These are phyloP conservation scores for Drosophila ficusphila DNA, from an alignment of 1,140 invertebrate species.

Conservation along the genomic window DNA sequence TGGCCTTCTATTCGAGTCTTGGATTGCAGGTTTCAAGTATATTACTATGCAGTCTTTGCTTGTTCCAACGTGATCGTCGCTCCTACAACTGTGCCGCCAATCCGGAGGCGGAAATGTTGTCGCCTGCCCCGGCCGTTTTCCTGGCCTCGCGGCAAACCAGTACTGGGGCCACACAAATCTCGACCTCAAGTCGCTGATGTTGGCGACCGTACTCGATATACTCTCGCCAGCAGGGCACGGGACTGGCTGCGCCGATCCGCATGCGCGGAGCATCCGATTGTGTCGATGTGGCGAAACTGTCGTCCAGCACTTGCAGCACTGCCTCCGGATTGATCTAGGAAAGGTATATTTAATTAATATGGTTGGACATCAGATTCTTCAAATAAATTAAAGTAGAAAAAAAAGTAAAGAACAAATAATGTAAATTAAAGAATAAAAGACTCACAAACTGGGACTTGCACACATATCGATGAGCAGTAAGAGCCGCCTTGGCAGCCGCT, in stretches of 20 bases:
- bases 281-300: conserved; percentile 91
- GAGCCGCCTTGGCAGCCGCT: conserved; percentile 92
- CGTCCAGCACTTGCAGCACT: conserved; percentile 91
- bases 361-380: no score
- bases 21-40: conserved; percentile 40
- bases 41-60: conserved; percentile 69
- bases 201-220: conserved; percentile 83
- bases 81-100: conserved; percentile 89
- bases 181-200: conserved; percentile 84
- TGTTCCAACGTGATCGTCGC: conserved; percentile 14
- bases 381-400: no score
- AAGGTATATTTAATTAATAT: background rate
- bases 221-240: conserved; percentile 94
- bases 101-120: conserved; percentile 95
- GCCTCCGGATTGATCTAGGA: conserved; percentile 88
- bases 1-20: conserved; percentile 59
- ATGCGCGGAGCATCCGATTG: conserved; percentile 85
- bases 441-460: conserved; percentile 89
- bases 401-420: no score
- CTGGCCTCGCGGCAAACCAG: conserved; percentile 92
- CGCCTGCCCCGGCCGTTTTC: conserved; percentile 94
- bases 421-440: no score
- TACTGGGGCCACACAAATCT: conserved; percentile 93
- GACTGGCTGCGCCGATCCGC: conserved; percentile 88
- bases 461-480: conserved; percentile 93